phyloP scores from a whole-genome alignment of 1,140 invertebrate species.

The Heliothis subflexa region DNA sequence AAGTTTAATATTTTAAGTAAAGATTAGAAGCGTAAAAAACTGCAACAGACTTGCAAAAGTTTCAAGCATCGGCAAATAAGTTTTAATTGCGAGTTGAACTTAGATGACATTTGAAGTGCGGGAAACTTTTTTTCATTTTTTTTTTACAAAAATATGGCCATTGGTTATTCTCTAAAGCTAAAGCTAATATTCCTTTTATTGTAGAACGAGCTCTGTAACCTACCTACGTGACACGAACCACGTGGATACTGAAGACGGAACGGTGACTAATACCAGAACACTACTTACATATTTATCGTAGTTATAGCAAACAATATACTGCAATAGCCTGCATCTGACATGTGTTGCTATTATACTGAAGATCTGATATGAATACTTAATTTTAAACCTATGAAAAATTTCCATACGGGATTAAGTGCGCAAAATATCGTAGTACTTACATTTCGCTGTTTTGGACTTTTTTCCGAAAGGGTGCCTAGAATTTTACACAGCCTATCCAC shows the following conservation, averaged over 20 bases:
- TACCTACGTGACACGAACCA: neutral
- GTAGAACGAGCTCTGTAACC: too few relatives aligned
- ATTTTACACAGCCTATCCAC: too few relatives aligned
- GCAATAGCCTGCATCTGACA: neutral
- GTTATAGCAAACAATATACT: neutral
- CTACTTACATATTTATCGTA: too few relatives aligned
- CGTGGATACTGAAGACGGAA: too few relatives aligned
- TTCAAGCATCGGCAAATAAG: neutral
- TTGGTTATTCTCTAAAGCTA: too few relatives aligned
- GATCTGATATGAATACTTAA: slow-evolving; percentile 22
- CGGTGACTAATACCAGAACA: too few relatives aligned
- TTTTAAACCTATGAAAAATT: slow-evolving; percentile 6
- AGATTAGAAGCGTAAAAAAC: neutral
- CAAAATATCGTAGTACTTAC: slow-evolving; percentile 10
- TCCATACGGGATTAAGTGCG: slow-evolving; percentile 28
- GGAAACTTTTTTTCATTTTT: too few relatives aligned
- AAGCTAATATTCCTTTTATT: too few relatives aligned
- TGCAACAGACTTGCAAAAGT: neutral
- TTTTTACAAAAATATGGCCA: too few relatives aligned
- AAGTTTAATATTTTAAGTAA: too few relatives aligned
- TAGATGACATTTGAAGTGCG: too few relatives aligned
- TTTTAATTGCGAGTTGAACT: too few relatives aligned
- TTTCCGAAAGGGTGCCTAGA: neutral
- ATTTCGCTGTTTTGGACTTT: neutral
- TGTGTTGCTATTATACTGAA: slow-evolving; percentile 12